Percentiles rank a stretch among this genome's conserved stretches.
Evolutionary conservation across 2,797 vertebrate species (phyloP).

Genomic region (Acanthornis magna): DNA sequence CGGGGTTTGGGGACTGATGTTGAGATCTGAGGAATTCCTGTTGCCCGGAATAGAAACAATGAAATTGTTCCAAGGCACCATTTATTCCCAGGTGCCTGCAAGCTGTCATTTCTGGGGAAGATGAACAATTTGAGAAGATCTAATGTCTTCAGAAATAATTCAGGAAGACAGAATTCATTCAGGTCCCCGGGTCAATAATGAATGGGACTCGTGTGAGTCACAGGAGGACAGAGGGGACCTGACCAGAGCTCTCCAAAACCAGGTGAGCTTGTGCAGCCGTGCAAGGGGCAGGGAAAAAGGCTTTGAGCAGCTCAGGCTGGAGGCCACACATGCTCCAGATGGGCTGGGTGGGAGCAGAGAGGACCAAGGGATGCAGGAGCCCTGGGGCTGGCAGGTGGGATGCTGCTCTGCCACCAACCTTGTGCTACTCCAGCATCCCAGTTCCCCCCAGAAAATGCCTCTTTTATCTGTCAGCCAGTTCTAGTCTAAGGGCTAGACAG

Average conservation of each 20-base stretch:
- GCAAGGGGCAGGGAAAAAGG: background rate
- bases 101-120: constrained; percentile 63
- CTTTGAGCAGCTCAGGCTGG: background rate
- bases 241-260: background rate
- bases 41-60: constrained; percentile 64
- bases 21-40: constrained; percentile 66
- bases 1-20: constrained; percentile 43
- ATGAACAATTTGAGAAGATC: constrained; percentile 64
- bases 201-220: constrained; percentile 1
- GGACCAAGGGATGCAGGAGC: background rate
- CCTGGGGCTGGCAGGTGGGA: background rate
- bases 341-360: background rate
- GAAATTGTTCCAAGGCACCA: constrained; percentile 58
- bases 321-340: background rate
- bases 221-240: background rate
- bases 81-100: constrained; percentile 62
- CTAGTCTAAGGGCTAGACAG: background rate
- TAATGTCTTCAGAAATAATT: constrained; percentile 70
- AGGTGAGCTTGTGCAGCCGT: background rate
- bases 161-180: constrained; percentile 62
- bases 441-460: background rate
- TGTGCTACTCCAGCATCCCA: background rate
- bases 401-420: background rate
- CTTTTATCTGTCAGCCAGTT: background rate
- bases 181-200: constrained; percentile 30